These are phyloP conservation scores for Drosophila tropicalis DNA, from an alignment of 1,140 invertebrate species.

Conservation along the genomic window DNA sequence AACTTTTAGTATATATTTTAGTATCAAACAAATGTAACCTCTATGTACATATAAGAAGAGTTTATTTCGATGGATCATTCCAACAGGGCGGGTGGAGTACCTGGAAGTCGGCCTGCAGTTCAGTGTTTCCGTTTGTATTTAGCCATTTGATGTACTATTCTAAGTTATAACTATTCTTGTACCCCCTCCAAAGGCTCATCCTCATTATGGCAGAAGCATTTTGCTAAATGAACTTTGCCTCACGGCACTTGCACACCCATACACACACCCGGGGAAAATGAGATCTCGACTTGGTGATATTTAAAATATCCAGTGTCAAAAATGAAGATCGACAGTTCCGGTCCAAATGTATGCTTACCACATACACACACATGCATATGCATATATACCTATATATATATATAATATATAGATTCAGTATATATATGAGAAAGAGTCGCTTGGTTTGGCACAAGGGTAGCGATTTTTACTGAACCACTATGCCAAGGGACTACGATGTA, in stretches of 20 bases:
- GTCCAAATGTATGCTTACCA: conserved; percentile 50
- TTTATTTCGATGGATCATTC: too few relatives aligned
- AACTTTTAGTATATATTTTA: too few relatives aligned
- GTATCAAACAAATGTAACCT: too few relatives aligned
- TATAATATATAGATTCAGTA: conserved; percentile 1
- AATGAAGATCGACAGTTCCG: conserved; percentile 82
- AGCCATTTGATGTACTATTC: not conserved
- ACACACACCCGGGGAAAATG: conserved; percentile 8
- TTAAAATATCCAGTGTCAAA: conserved; percentile 65
- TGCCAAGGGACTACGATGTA: conserved; percentile 33
- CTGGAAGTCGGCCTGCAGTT: not conserved
- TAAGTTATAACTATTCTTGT: conserved; percentile 18
- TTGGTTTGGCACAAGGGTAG: conserved; percentile 16
- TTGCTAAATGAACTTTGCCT: conserved; percentile 38
- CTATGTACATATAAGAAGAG: too few relatives aligned
- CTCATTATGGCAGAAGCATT: conserved; percentile 40
- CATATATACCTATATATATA: conserved; percentile 5
- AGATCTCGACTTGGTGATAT: conserved; percentile 29
- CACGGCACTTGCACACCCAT: conserved; percentile 4
- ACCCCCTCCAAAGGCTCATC: conserved; percentile 44
- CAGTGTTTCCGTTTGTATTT: not conserved
- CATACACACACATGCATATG: not conserved
- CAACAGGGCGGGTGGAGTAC: too few relatives aligned
- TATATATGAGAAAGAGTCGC: conserved; percentile 19
- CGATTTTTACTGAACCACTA: conserved; percentile 1